Base-by-base conservation (phyloP, 2,113 vertebrate genomes). In the Solea solea region DNA sequence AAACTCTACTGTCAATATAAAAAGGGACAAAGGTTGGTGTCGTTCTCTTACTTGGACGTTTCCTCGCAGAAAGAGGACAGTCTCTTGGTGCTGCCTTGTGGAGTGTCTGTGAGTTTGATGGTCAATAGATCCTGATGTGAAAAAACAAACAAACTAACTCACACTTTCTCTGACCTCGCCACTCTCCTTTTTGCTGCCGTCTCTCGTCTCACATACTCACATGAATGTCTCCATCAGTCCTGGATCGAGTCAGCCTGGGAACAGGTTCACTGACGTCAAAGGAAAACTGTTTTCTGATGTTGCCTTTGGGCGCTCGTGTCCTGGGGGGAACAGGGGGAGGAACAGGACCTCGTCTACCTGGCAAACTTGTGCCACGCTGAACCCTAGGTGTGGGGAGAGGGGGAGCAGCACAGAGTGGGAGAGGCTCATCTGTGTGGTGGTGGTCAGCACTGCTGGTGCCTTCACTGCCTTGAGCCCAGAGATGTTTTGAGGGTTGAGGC, bases 21-120 rank as follows among this genome's bases (percentile, higher is more conserved):
- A 10, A 13, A 66, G 2, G 7, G 52, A 16, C 11, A 9, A 2
- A 27, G 6, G 3, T 16, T 0, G 21, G 13, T 6, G n/a, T 66
- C 1, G 40, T 27, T 6, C 39, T 61, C 89, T 89, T 81, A 93
- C 93, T 56, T 74, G 5, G 85, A 73, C 1, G 77, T 74, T 45
- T 83, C 76, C 2, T 44, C 51, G 73, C 76, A 87, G 57, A 94
- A 89, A 0, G 80, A 72, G 16, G 78, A 59, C 61, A 89, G 67
- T 11, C 55, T 77, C 42, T 52, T 82, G 71, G 88, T 92, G 81
- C 90, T 93, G 64, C 91, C 91, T 12, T 90, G 64, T 25, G 89
- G 89, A 8, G 77, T 80, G 14, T 91, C 84, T 8, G 62, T 51
- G 12, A 94, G 71, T 1, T 11, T 45, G 13, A 94, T 76, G 21